Conservation (phyloP, 2,113 vertebrate genomes). For the Rhinoptilus africanus region DNA sequence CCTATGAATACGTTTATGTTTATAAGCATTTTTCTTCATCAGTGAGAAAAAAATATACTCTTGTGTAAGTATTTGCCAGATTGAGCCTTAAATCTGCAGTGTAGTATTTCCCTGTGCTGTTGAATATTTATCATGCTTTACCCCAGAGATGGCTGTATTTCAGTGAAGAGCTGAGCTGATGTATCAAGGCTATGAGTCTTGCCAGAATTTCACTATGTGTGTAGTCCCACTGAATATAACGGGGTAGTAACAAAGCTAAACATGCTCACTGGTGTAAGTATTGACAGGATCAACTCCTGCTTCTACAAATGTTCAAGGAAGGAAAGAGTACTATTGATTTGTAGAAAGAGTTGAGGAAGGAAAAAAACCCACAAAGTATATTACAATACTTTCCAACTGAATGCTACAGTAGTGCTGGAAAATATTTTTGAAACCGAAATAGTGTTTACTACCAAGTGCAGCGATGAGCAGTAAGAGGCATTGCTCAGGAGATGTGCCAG, state of each 20-base stretch:
- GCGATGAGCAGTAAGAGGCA: neutral
- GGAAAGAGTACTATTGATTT: neutral
- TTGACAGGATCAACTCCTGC: neutral
- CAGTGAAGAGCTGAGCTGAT: constrained; percentile 39
- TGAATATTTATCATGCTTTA: constrained; percentile 53
- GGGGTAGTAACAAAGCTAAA: neutral
- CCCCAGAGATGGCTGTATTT: constrained; percentile 29
- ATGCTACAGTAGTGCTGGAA: neutral
- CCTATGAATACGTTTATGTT: neutral
- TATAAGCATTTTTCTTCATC: constrained; percentile 41
- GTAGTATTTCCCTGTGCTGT: constrained; percentile 19
- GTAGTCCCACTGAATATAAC: neutral
- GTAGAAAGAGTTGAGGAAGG: neutral
- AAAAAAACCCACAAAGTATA: neutral
- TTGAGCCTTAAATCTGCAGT: constrained; percentile 48
- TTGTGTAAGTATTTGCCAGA: constrained; percentile 46
- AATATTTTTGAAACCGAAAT: neutral
- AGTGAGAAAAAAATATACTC: constrained; percentile 38
- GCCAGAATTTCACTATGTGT: neutral
- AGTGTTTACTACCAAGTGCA: constrained; percentile 1
- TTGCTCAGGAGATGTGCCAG: constrained; percentile 43
- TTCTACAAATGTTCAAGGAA: neutral
- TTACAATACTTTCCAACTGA: neutral
- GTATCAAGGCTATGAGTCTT: constrained; percentile 11
- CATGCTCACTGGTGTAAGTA: neutral